phyloP scores from a whole-genome alignment of 2,888 invertebrate genomes.

The Eupithecia pulchellata region DNA sequence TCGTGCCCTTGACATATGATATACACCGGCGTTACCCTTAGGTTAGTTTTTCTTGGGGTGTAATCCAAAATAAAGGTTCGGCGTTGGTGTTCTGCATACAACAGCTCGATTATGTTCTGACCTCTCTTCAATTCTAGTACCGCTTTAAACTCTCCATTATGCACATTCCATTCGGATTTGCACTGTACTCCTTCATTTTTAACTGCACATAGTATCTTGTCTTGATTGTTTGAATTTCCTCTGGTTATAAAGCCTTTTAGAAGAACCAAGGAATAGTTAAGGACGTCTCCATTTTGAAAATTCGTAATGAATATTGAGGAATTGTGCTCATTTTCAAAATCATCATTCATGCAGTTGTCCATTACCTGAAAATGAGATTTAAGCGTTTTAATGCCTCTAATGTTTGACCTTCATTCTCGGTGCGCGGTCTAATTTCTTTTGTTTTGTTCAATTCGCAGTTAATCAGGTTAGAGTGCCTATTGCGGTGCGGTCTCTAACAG shows the following conservation, averaged over 20 bases:
- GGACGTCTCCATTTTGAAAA: conserved; percentile 86
- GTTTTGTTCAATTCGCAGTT: conserved; percentile 54
- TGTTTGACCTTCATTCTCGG: conserved; percentile 57
- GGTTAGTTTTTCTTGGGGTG: conserved; percentile 84
- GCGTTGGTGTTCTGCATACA: conserved; percentile 79
- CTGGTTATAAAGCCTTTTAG: conserved; percentile 86
- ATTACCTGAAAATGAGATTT: conserved; percentile 78
- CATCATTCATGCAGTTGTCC: conserved; percentile 78
- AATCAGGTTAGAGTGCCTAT: conserved; percentile 58
- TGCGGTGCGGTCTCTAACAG: conserved; percentile 33
- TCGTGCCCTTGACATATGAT: conserved; percentile 92
- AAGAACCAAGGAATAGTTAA: conserved; percentile 86
- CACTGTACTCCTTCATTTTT: conserved; percentile 70
- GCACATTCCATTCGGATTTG: conserved; percentile 86
- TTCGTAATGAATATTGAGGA: conserved; percentile 84
- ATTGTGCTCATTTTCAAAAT: conserved; percentile 75
- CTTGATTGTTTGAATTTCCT: conserved; percentile 73
- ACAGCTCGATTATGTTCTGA: conserved; percentile 86
- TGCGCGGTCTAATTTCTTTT: conserved; percentile 58
- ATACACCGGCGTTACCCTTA: conserved; percentile 91
- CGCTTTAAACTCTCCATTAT: conserved; percentile 89
- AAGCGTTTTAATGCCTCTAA: conserved; percentile 49
- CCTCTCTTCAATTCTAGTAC: conserved; percentile 87
- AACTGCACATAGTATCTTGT: conserved; percentile 73
- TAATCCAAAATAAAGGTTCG: conserved; percentile 83